Conservation (phyloP, 2,797 vertebrate genomes). For the Alca torda region DNA sequence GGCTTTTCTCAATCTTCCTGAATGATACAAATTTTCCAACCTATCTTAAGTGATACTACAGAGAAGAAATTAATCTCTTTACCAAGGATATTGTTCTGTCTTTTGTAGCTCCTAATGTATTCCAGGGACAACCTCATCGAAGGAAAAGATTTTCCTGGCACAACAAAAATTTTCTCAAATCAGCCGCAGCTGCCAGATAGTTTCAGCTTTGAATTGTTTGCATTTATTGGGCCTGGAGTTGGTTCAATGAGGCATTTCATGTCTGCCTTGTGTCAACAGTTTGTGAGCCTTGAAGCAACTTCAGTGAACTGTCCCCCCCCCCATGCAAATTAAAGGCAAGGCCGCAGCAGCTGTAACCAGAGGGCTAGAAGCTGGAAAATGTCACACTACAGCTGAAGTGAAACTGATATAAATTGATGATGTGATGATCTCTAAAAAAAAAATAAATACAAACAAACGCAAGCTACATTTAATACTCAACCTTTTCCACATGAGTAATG, state of each 20-base stretch:
- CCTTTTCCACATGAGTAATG: neutral
- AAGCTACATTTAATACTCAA: neutral
- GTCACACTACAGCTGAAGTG: conserved; percentile 24
- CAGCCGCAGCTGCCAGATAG: conserved; percentile 53
- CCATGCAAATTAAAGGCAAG: conserved; percentile 2
- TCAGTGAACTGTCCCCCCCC: neutral
- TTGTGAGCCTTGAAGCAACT: conserved; percentile 43
- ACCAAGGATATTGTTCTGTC: conserved; percentile 29
- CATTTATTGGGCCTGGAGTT: conserved; percentile 50
- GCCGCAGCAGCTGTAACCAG: neutral
- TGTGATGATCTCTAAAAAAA: neutral
- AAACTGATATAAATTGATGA: conserved; percentile 2
- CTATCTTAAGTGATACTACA: conserved; percentile 9
- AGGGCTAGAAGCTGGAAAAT: conserved; percentile 23
- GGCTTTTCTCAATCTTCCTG: neutral
- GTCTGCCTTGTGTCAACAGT: conserved; percentile 58
- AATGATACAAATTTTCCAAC: neutral
- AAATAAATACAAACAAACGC: neutral
- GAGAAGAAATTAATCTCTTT: conserved; percentile 35
- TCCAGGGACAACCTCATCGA: conserved; percentile 41
- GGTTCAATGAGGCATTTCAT: conserved; percentile 52
- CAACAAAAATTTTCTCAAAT: conserved; percentile 34
- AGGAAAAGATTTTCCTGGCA: conserved; percentile 57
- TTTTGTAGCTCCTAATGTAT: conserved; percentile 42
- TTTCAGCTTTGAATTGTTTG: conserved; percentile 59